Conservation (phyloP, 2,797 vertebrate genomes). For the Pseudopleuronectes americanus region DNA sequence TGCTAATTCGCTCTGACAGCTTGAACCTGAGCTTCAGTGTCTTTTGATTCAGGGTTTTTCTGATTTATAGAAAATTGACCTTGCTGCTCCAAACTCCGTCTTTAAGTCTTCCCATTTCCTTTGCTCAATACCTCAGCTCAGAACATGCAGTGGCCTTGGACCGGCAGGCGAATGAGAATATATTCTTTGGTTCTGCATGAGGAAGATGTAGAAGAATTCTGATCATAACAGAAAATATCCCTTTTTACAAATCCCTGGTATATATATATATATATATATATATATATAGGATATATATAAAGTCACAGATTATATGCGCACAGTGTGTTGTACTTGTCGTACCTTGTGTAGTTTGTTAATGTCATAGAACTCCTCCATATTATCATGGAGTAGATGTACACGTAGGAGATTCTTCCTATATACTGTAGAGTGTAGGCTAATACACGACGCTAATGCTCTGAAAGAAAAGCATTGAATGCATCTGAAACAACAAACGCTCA, state of each 20-base stretch:
- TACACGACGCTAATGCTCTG: slow-evolving; percentile 41
- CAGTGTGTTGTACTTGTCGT: slow-evolving; percentile 50
- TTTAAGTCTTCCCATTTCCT: slow-evolving; percentile 36
- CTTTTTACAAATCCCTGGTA: slow-evolving; percentile 50
- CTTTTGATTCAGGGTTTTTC: slow-evolving; percentile 73
- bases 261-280: slow-evolving; percentile 27
- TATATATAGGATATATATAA: slow-evolving; percentile 20
- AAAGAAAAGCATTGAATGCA: slow-evolving; percentile 51
- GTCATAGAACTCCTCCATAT: slow-evolving; percentile 72
- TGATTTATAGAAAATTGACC: slow-evolving; percentile 31
- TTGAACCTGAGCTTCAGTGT: slow-evolving; percentile 52
- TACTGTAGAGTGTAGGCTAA: slow-evolving; percentile 43
- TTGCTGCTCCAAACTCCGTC: slow-evolving; percentile 58
- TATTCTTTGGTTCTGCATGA: slow-evolving; percentile 58
- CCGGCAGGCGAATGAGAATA: slow-evolving; percentile 42
- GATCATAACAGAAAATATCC: slow-evolving; percentile 50
- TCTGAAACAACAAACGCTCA: slow-evolving; percentile 46
- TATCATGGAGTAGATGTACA: slow-evolving; percentile 69
- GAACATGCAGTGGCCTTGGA: slow-evolving; percentile 66
- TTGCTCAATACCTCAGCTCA: slow-evolving; percentile 75
- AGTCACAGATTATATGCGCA: slow-evolving; percentile 47
- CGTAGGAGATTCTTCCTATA: slow-evolving; percentile 61
- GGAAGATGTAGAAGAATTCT: slow-evolving; percentile 27
- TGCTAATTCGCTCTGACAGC: slow-evolving; percentile 76
- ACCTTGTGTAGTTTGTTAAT: slow-evolving; percentile 60